phyloP scores from a whole-genome alignment of 2,797 vertebrate species.

The Sebastes oblongus region DNA sequence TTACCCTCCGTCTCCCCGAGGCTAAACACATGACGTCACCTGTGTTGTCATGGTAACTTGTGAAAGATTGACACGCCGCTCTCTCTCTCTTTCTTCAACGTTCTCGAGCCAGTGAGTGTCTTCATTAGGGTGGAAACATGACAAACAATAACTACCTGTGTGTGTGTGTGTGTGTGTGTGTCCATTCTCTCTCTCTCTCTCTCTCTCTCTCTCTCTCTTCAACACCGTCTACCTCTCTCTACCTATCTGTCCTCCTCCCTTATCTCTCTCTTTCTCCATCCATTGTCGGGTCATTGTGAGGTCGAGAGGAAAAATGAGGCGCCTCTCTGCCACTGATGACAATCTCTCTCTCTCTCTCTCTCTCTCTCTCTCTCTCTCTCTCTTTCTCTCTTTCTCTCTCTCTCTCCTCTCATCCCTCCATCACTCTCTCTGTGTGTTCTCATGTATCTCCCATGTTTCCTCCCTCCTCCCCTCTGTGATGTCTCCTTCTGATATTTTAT shows the following conservation, averaged over 20 bases:
- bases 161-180: constrained; percentile 9
- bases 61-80: background rate
- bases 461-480: background rate
- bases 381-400: background rate
- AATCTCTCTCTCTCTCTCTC: constrained; percentile 18
- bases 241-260: constrained; percentile 8
- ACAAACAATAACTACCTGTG: constrained; percentile 21
- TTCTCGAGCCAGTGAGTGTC: constrained; percentile 9
- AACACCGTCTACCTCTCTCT: background rate
- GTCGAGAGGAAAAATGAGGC: constrained; percentile 58
- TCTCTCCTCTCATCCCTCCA: background rate
- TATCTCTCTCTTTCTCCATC: constrained; percentile 26
- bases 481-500: background rate
- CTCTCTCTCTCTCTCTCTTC: background rate
- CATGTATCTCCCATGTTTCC: background rate
- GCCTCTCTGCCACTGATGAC: constrained; percentile 44
- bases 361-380: background rate
- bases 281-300: constrained; percentile 49
- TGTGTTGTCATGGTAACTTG: constrained; percentile 54
- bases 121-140: constrained; percentile 34
- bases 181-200: background rate
- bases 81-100: background rate
- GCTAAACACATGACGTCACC: constrained; percentile 14
- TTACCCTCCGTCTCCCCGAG: background rate
- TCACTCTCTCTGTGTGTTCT: background rate